Percentiles rank a stretch among this genome's conserved stretches.
Conservation (phyloP, 2,113 vertebrate genomes). For the Bothrops jararaca region DNA sequence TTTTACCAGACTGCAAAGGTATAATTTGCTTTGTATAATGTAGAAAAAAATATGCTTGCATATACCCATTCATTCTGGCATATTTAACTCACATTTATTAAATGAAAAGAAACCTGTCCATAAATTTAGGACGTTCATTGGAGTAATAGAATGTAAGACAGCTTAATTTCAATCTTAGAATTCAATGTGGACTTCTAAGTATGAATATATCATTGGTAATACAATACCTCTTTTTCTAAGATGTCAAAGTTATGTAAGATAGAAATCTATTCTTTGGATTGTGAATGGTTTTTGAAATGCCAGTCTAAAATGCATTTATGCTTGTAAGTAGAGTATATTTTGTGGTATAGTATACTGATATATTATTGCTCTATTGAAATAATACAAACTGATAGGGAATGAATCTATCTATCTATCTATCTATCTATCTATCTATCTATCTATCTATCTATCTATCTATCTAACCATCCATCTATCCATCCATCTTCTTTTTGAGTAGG, state of each 20-base stretch:
- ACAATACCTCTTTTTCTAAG: neutral
- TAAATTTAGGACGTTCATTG: neutral
- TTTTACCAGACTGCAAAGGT: neutral
- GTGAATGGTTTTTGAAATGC: neutral
- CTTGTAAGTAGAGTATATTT: neutral
- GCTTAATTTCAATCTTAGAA: neutral
- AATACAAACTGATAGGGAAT: neutral
- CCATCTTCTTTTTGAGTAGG: conserved; percentile 3
- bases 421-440: no score
- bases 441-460: no score
- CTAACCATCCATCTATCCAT: neutral
- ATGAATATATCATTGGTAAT: neutral
- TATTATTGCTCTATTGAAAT: neutral
- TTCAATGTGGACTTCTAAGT: neutral
- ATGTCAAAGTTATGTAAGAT: neutral
- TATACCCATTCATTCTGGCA: neutral
- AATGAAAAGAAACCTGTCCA: neutral
- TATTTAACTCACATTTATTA: neutral
- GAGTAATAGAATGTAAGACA: neutral
- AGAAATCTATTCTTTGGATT: neutral
- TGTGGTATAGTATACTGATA: neutral
- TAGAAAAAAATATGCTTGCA: neutral
- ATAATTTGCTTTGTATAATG: neutral
- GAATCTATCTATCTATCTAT: no score
- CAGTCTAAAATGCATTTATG: neutral